Conservation (phyloP, 2,888 invertebrate genomes). For the Dasysyrphus albostriatus region DNA sequence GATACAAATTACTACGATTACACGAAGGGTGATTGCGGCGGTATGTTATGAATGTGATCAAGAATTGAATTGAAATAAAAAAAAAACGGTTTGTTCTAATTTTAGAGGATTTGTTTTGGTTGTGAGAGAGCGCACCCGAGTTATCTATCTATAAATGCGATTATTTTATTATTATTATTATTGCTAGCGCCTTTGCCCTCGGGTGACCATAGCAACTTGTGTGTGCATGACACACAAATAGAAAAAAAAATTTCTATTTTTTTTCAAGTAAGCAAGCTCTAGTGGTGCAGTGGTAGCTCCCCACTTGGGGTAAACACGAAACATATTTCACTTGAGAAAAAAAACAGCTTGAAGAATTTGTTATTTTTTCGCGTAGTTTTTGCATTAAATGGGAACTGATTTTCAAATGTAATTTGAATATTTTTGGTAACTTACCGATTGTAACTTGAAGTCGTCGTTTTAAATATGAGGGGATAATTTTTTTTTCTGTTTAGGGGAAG, state of each 20-base stretch:
- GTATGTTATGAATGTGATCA: slow-evolving; percentile 33
- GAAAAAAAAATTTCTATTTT: slow-evolving; percentile 50
- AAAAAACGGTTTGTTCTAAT: slow-evolving; percentile 68
- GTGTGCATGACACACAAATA: slow-evolving; percentile 73
- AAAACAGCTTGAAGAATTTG: slow-evolving; percentile 26
- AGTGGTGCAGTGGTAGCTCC: slow-evolving; percentile 53
- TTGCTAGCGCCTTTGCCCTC: slow-evolving; percentile 58
- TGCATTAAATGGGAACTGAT: slow-evolving; percentile 27
- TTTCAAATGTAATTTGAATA: slow-evolving; percentile 55
- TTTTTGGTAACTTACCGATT: slow-evolving; percentile 61
- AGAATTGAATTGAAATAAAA: slow-evolving; percentile 33
- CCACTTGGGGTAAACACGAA: slow-evolving; percentile 71
- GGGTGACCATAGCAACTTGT: slow-evolving; percentile 76
- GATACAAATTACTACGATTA: slow-evolving; percentile 57
- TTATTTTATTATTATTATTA: slow-evolving; percentile 74
- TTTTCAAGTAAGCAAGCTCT: slow-evolving; percentile 36
- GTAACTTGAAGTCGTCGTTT: slow-evolving; percentile 45
- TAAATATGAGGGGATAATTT: slow-evolving; percentile 30
- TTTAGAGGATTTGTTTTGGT: slow-evolving; percentile 75
- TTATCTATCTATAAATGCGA: slow-evolving; percentile 61
- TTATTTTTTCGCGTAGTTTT: slow-evolving; percentile 21
- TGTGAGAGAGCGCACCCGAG: slow-evolving; percentile 50
- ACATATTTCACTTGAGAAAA: slow-evolving; percentile 68
- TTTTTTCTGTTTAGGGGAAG: slow-evolving; percentile 25
- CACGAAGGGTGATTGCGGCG: slow-evolving; percentile 34